Conservation (phyloP, 2,888 invertebrate species). For the Galeopsomyia nigrocyanea region DNA sequence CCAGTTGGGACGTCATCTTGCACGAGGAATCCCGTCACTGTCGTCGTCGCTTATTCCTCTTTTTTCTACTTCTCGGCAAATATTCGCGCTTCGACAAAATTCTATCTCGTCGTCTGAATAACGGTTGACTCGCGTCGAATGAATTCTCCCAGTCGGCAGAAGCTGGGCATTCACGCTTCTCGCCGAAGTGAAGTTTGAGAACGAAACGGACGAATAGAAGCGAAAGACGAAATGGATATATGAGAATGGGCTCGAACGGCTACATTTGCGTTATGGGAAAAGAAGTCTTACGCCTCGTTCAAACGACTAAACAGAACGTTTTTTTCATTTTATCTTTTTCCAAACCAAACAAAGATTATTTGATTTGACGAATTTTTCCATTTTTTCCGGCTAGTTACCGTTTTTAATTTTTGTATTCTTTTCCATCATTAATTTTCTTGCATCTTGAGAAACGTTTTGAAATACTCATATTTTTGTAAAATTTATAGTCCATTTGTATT, state of each 20-base stretch:
- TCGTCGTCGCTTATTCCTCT: background rate
- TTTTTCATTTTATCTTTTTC: slow-evolving; percentile 1
- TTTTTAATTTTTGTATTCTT: no score
- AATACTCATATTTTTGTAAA: no score
- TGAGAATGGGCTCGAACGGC: background rate
- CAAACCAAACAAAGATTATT: slow-evolving; percentile 34
- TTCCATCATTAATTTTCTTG: no score
- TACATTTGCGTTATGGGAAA: background rate
- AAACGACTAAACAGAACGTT: slow-evolving; percentile 45
- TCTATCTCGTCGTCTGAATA: slow-evolving; percentile 52
- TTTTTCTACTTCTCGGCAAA: slow-evolving; percentile 24
- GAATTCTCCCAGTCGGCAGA: slow-evolving; percentile 46
- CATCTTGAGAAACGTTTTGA: no score
- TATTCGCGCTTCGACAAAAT: slow-evolving; percentile 53
- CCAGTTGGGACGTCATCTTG: slow-evolving; percentile 30
- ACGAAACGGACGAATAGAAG: background rate
- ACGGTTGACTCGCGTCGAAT: slow-evolving; percentile 52
- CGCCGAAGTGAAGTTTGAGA: background rate
- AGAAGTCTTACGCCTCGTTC: slow-evolving; percentile 44
- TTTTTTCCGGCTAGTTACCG: slow-evolving; percentile 16
- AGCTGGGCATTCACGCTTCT: slow-evolving; percentile 20
- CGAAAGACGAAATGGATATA: background rate
- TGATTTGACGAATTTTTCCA: slow-evolving; percentile 45
- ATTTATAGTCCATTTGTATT: no score
- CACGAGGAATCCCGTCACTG: slow-evolving; percentile 2